phyloP scores from a whole-genome alignment of 2,113 vertebrate genomes.

The Mastomys natalensis region DNA sequence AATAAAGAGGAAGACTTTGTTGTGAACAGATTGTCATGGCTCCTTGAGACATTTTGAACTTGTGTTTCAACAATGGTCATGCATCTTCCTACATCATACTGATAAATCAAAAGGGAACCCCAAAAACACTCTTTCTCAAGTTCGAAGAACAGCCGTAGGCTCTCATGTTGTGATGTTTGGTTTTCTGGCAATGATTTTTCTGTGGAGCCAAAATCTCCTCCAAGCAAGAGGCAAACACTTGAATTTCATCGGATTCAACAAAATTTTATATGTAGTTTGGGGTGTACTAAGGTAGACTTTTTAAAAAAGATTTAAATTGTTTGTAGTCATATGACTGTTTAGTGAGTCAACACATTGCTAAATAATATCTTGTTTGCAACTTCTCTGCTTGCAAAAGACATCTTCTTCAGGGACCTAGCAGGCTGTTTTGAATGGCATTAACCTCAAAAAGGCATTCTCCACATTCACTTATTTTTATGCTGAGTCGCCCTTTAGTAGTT shows the following conservation, averaged over 20 bases:
- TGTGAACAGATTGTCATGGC: background rate
- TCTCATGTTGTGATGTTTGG: background rate
- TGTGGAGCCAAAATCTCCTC: background rate
- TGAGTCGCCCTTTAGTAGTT: background rate
- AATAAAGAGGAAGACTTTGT: background rate
- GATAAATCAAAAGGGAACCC: background rate
- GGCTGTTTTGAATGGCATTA: conserved; percentile 26
- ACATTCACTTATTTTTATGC: background rate
- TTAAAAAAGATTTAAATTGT: background rate
- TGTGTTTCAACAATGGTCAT: background rate
- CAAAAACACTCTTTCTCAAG: background rate
- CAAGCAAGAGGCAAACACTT: background rate
- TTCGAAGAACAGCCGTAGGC: background rate
- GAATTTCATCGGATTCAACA: conserved; percentile 6
- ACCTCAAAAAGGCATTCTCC: background rate
- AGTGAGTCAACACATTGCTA: background rate
- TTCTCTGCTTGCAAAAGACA: background rate
- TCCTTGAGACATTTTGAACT: background rate
- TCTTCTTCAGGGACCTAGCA: background rate
- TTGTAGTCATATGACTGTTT: background rate
- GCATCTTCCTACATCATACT: background rate
- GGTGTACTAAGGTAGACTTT: background rate
- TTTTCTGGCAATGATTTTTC: background rate
- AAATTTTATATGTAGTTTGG: background rate
- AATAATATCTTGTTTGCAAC: conserved; percentile 19